Evolutionary conservation across 2,888 invertebrate species (phyloP), one percentile per base, ranked within the genome.

Genomic region (Pycnomerus fuliginosus): DNA sequence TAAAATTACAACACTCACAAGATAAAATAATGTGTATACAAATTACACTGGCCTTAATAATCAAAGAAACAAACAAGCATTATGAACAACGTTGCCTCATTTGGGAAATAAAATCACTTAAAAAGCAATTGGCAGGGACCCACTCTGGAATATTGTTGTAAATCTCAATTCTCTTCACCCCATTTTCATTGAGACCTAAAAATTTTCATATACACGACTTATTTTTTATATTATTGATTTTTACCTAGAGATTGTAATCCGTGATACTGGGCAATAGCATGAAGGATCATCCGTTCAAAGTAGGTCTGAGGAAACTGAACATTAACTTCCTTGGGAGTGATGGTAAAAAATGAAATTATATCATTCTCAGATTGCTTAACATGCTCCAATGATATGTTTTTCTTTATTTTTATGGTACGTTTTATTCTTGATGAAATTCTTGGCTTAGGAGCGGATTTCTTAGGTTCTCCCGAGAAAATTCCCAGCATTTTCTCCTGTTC

Each of bases 201-300:
- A n/a, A n/a, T n/a, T n/a, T n/a, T n/a, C n/a, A n/a, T n/a, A n/a
- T n/a, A n/a, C n/a, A n/a, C n/a, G n/a, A n/a, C n/a, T n/a, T n/a
- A n/a, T n/a, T n/a, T n/a, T n/a, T n/a, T n/a, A n/a, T n/a, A n/a
- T n/a, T n/a, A n/a, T n/a, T n/a, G n/a, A n/a, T n/a, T n/a, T n/a
- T 50, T 60, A 68, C 68, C 62, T 52, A 60, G 48, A 4, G 66
- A 66, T 28, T 58, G 52, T 22, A 70, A 52, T 35, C 55, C 55
- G 50, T 70, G 68, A 43, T 69, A 69, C 41, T 67, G 65, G 31
- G 68, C 68, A 55, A 69, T 56, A 7, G 62, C 67, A 55, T 65
- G 67, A 13, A 67, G 49, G 20, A 69, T 50, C 37, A 70, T 50
- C 40, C 68, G 53, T 30, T 68, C 65, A 52, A 68, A 69, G 48